Evolutionary conservation across 2,797 vertebrate species (phyloP), one percentile per base, ranked within the genome.

Genomic region (Peromyscus aztecus): DNA sequence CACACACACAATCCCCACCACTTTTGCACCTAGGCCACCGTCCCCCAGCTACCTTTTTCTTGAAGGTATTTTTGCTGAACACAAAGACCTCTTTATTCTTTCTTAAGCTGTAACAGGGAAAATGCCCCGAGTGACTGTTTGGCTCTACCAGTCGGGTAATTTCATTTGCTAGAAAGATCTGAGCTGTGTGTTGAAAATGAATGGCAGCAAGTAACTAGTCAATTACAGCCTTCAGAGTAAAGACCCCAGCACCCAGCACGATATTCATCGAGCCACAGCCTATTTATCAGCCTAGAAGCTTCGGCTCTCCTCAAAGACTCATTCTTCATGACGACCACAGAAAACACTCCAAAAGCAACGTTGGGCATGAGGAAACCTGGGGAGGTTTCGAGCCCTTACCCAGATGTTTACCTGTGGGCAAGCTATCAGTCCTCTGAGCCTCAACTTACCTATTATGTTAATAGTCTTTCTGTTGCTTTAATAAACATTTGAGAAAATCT

Each of bases 51-150:
- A 11, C 73, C 16, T 76, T 75, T 75, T 83, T 78, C 67, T 94
- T 57, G 75, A 88, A 94, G 85, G 29, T 19, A 63, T 78, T 97
- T 97, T 90, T 94, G 43, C 90, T 93, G 63, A 97, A 88, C 93
- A 98, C 83, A 97, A 96, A 59, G 59, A 96, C 37, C 6, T 97
- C 92, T 97, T 98, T 98, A 95, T 98, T 97, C 97, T 91, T 78
- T 89, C 92, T 37, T 71, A 78, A 49, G 31, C n/a, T 88, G 24
- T 95, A 82, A 96, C 34, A 97, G 95, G 76, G 91, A 94, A 89
- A 96, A 83, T 92, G 91, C n/a, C 94, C 97, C 93, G 87, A 59
- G n/a, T 95, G 82, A 97, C 81, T 96, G 82, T 95, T 97, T 95
- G 94, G 96, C 87, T 83, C 95, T 97, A 75, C 82, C 86, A 14